phyloP scores from a whole-genome alignment of 2,113 vertebrate genomes.

The Phrynosoma blainvillii region DNA sequence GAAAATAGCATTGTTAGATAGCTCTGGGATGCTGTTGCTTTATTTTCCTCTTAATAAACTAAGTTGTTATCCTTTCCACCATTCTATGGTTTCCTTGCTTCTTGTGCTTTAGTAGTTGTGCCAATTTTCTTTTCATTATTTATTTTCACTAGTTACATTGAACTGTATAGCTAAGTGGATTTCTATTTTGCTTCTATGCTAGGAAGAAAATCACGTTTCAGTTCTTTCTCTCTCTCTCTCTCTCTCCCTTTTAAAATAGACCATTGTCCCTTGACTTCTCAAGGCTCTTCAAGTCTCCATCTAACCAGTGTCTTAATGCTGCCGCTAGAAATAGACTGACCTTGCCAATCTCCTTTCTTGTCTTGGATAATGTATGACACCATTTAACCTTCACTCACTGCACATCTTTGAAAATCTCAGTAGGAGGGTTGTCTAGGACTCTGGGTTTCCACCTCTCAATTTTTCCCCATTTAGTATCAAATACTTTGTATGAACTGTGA shows the following conservation, averaged over 20 bases:
- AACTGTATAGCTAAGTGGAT: neutral
- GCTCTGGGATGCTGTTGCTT: too few species aligned
- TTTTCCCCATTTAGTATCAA: conserved; percentile 35
- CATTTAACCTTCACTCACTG: conserved; percentile 31
- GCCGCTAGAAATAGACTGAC: conserved; percentile 60
- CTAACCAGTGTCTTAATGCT: conserved; percentile 56
- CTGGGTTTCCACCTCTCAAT: conserved; percentile 46
- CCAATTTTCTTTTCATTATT: neutral
- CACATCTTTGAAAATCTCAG: conserved; percentile 52
- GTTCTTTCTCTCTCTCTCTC: neutral
- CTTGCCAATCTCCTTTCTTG: conserved; percentile 58
- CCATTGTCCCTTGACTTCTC: conserved; percentile 48
- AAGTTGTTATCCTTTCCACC: neutral
- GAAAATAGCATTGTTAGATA: neutral
- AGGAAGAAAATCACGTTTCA: conserved; percentile 41
- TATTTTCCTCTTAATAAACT: neutral
- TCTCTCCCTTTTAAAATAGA: neutral
- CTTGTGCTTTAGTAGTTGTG: neutral
- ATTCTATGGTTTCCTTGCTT: neutral
- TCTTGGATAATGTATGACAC: conserved; percentile 34
- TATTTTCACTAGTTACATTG: conserved; percentile 9
- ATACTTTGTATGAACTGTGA: conserved; percentile 17
- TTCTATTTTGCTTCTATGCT: conserved; percentile 44
- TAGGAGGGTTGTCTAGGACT: conserved; percentile 41
- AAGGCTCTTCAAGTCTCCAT: conserved; percentile 61